Conservation (phyloP, 2,113 vertebrate genomes). For the Rhegmatorhina hoffmannsi region DNA sequence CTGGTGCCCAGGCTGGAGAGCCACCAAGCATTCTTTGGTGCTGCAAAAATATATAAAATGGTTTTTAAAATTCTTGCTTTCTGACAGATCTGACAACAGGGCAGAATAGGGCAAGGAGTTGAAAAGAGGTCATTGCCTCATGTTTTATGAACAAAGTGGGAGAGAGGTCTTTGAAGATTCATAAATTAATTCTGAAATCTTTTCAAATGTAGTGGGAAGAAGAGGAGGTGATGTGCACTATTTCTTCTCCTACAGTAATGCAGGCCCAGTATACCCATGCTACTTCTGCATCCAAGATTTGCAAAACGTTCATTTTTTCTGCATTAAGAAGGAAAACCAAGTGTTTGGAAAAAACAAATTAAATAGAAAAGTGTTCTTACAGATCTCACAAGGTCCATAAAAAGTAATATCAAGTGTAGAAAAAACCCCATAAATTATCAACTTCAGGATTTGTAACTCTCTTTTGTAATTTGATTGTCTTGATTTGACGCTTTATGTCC, state of each 20-base stretch:
- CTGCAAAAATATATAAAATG: background rate
- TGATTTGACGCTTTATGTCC: slow-evolving; percentile 2
- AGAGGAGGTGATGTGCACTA: background rate
- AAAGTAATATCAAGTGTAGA: background rate
- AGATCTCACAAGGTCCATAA: background rate
- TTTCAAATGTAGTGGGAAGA: background rate
- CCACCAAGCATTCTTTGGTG: background rate
- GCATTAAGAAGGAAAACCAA: slow-evolving; percentile 32
- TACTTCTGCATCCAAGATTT: background rate
- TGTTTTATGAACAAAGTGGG: background rate
- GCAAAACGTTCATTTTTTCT: background rate
- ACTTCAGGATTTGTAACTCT: slow-evolving; percentile 15
- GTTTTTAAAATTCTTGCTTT: background rate
- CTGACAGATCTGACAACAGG: background rate
- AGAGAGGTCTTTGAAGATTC: background rate
- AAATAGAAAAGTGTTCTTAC: slow-evolving; percentile 16
- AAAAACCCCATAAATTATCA: background rate
- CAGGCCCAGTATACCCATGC: background rate
- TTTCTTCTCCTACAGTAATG: background rate
- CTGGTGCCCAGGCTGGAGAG: background rate
- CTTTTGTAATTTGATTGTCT: slow-evolving; percentile 35
- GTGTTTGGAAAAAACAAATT: slow-evolving; percentile 21
- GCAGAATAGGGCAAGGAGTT: background rate
- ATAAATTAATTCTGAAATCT: background rate
- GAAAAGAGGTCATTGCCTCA: background rate